phyloP scores from a whole-genome alignment of 1,140 invertebrate genomes.

The Nebria ingens region DNA sequence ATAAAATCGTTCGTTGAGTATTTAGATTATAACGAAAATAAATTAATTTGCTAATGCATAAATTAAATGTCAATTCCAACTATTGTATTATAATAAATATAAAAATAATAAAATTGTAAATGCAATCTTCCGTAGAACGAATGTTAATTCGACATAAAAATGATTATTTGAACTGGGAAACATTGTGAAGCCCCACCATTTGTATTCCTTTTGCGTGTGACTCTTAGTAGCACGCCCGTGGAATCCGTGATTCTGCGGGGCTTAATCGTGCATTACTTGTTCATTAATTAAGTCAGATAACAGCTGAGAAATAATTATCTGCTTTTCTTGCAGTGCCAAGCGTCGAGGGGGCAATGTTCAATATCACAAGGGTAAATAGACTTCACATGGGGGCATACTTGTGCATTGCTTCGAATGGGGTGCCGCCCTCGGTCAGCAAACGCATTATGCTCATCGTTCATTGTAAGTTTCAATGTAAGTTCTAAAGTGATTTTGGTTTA shows the following conservation, averaged over 20 bases:
- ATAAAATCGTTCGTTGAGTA: too few species aligned
- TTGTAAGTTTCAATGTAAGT: too few species aligned
- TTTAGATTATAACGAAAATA: too few species aligned
- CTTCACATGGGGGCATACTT: slow-evolving; percentile 83
- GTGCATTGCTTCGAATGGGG: slow-evolving; percentile 78
- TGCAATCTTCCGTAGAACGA: too few species aligned
- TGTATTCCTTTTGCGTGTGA: neutral
- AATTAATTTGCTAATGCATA: too few species aligned
- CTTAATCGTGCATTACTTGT: neutral
- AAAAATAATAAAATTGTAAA: neutral
- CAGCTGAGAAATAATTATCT: neutral
- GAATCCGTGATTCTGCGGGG: neutral
- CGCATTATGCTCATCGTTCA: slow-evolving; percentile 78
- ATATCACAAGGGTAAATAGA: slow-evolving; percentile 69
- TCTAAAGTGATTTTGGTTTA: too few species aligned
- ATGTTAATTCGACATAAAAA: neutral
- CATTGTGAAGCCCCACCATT: neutral
- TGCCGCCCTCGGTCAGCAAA: slow-evolving; percentile 80
- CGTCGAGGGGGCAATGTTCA: slow-evolving; percentile 64
- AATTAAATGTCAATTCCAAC: too few species aligned
- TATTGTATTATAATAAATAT: neutral
- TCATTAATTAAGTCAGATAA: neutral
- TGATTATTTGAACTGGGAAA: neutral
- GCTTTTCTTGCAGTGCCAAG: slow-evolving; percentile 51
- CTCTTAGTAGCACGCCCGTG: neutral